Evolutionary conservation across 2,113 vertebrate genomes (phyloP), one percentile per base, ranked within the genome.

Genomic region (Daboia siamensis): DNA sequence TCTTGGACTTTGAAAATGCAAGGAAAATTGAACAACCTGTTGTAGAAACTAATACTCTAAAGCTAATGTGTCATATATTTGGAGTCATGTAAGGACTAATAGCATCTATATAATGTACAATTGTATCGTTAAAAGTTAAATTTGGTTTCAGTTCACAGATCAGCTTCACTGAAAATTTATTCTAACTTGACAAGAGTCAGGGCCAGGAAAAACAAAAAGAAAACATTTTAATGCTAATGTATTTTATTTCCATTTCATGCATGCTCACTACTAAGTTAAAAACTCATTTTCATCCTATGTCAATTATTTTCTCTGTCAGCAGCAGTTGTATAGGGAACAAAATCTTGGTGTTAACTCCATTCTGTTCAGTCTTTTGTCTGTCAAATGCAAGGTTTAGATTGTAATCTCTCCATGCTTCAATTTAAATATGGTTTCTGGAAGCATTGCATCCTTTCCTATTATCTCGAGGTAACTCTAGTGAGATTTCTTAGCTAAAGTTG

Each of bases 401-500:
- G 26, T 61, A 33, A 51, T 26, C 61, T 92, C 74, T 57, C 69
- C 21, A 8, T 57, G 10, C 21, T 15, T 10, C 56, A 80, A 12
- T 23, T 86, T 64, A 86, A 26, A 80, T 54, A 52, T 64, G n/a
- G 92, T 17, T 86, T 33, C 69, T 93, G 54, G 51, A 64, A 93
- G 61, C 44, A 57, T 44, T n/a, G 52, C 48, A 3, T 84, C 26
- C 23, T 90, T 51, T 56, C n/a, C 55, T 24, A 51, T n/a, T 90
- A 23, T 54, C 64, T 52, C 54, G 2, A 61, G 54, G 44, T 23
- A 55, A n/a, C 9, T 29, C n/a, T 54, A 86, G 23, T n/a, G 46
- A 26, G 46, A 17, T 24, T 54, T 59, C 92, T 86, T 93, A 91
- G 59, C 56, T 52, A 95, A 94, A 46, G 48, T 29, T 90, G 92